phyloP scores from a whole-genome alignment of 2,113 vertebrate genomes.

The Origma solitaria region DNA sequence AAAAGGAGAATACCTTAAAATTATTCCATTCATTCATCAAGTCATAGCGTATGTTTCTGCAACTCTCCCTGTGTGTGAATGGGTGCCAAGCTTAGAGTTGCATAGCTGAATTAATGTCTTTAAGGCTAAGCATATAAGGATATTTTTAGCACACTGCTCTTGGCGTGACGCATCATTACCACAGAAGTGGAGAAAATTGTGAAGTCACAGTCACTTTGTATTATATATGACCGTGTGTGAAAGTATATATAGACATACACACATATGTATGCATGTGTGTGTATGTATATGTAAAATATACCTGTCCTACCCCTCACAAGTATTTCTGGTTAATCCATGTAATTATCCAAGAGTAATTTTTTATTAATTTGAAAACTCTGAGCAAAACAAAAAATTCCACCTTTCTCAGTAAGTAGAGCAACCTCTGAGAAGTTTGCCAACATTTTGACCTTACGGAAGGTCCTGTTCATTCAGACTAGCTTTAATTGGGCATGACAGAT shows the following conservation, averaged over 20 bases:
- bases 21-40: neutral
- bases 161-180: neutral
- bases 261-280: neutral
- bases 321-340: neutral
- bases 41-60: neutral
- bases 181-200: neutral
- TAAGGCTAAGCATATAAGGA: neutral
- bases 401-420: neutral
- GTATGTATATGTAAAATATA: neutral
- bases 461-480: neutral
- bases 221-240: neutral
- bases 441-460: neutral
- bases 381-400: neutral
- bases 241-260: neutral
- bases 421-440: neutral
- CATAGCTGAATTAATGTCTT: neutral
- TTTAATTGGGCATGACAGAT: neutral
- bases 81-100: neutral
- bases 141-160: neutral
- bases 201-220: neutral
- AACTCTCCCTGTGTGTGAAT: neutral
- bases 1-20: neutral
- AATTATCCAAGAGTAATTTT: neutral
- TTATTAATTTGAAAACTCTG: neutral
- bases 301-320: neutral